phyloP scores from a whole-genome alignment of 2,888 invertebrate species.

The Mythimna albipuncta region DNA sequence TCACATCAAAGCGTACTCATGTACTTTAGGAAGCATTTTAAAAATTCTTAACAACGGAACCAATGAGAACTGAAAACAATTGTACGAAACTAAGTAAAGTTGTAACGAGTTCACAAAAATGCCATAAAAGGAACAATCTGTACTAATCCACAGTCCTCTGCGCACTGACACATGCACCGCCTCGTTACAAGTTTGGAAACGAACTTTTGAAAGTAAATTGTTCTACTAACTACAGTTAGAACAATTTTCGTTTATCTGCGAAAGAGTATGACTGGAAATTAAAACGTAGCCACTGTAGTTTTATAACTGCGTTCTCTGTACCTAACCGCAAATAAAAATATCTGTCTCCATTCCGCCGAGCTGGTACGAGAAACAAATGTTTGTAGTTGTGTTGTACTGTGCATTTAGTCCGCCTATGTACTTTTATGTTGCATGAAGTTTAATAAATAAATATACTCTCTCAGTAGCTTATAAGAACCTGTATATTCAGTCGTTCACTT shows the following conservation, averaged over 20 bases:
- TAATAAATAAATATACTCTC: too few species aligned
- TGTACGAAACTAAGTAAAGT: background rate
- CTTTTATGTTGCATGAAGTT: too few species aligned
- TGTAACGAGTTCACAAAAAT: background rate
- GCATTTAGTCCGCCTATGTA: too few species aligned
- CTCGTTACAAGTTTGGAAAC: background rate
- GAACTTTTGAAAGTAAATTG: background rate
- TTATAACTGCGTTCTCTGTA: too few species aligned
- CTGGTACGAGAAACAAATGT: background rate
- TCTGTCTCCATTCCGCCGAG: background rate
- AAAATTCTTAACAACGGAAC: background rate
- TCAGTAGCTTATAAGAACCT: too few species aligned
- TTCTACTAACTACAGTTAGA: background rate
- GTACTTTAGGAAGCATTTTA: too few species aligned
- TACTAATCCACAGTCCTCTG: background rate
- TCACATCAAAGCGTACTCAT: too few species aligned
- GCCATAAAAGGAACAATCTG: background rate
- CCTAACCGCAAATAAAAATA: too few species aligned
- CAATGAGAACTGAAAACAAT: background rate
- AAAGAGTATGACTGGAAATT: background rate
- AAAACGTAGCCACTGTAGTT: background rate
- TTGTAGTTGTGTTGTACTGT: too few species aligned
- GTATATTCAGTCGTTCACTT: too few species aligned
- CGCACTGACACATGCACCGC: background rate
- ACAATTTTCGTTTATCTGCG: background rate